These are phyloP conservation scores for Coregonus sp. DNA, from an alignment of 2,797 vertebrate genomes.

Conservation along the genomic window DNA sequence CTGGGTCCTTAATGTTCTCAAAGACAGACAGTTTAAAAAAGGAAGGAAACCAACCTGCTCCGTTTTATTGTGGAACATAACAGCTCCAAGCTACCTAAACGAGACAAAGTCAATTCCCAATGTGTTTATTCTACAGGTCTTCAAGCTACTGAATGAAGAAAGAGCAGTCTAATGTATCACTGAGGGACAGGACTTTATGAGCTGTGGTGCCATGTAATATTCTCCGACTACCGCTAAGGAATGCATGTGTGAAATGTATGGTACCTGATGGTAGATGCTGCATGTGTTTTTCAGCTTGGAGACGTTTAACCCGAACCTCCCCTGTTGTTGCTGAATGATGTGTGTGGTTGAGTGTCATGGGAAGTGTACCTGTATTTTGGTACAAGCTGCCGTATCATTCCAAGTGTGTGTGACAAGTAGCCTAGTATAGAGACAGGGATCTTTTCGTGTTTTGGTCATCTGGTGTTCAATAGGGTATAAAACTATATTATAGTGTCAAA, in stretches of 20 bases:
- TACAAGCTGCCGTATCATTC: background rate
- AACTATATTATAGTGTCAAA: no score
- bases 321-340: slow-evolving; percentile 52
- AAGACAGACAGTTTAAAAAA: background rate
- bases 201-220: slow-evolving; percentile 65
- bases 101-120: slow-evolving; percentile 43
- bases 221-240: slow-evolving; percentile 39
- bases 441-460: no score
- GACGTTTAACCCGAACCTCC: slow-evolving; percentile 44
- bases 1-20: no score
- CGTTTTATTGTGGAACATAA: background rate
- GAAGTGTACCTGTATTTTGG: slow-evolving; percentile 10
- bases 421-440: no score
- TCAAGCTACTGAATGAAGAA: slow-evolving; percentile 38
- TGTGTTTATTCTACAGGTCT: slow-evolving; percentile 52
- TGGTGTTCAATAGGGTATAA: no score
- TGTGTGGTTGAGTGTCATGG: slow-evolving; percentile 35
- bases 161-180: slow-evolving; percentile 53
- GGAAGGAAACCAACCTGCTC: background rate
- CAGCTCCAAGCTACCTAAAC: slow-evolving; percentile 49
- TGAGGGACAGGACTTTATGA: slow-evolving; percentile 69
- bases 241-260: slow-evolving; percentile 63
- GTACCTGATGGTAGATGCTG: slow-evolving; percentile 27
- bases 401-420: background rate
- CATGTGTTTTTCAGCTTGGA: slow-evolving; percentile 73